phyloP scores from a whole-genome alignment of 53 echinoderm and acorn worm genomes.

The Holothuria leucospilota region DNA sequence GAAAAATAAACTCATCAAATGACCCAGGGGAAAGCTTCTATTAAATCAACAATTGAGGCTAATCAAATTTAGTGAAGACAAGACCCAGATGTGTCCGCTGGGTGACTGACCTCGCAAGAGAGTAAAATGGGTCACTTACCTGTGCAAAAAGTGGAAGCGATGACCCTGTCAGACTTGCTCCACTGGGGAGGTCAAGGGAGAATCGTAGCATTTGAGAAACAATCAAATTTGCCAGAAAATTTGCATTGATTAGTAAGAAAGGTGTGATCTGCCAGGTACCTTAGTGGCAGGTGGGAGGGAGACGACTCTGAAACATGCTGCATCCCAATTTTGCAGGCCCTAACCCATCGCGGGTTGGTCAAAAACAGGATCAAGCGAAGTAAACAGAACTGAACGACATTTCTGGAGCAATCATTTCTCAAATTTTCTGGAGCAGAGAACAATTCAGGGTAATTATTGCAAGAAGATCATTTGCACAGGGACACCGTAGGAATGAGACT shows the following conservation, averaged over 20 bases:
- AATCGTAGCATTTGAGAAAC: not conserved
- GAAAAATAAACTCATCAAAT: constrained; percentile 20
- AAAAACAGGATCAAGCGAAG: constrained; percentile 14
- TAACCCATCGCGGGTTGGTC: no score
- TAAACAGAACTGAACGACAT: constrained; percentile 35
- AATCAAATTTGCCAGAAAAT: constrained; percentile 24
- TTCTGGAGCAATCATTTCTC: constrained; percentile 37
- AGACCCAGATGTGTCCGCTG: constrained; percentile 37
- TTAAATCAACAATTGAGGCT: constrained; percentile 47
- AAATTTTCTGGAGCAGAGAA: constrained; percentile 19
- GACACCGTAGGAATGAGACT: not conserved
- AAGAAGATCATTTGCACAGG: constrained; percentile 12
- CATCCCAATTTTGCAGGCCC: no score
- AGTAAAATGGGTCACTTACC: not conserved
- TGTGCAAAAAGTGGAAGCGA: no score
- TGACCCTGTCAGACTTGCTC: constrained; percentile 18
- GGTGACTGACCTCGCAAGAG: constrained; percentile 30
- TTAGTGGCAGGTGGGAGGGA: constrained; percentile 9
- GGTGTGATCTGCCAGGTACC: constrained; percentile 21
- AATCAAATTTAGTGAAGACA: constrained; percentile 39
- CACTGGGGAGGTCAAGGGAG: not conserved
- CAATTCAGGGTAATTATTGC: constrained; percentile 2
- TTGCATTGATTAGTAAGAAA: constrained; percentile 5
- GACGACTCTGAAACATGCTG: no score
- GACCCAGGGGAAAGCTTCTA: constrained; percentile 42